Conservation (phyloP, 2,888 invertebrate species). For the Buathra laborator region DNA sequence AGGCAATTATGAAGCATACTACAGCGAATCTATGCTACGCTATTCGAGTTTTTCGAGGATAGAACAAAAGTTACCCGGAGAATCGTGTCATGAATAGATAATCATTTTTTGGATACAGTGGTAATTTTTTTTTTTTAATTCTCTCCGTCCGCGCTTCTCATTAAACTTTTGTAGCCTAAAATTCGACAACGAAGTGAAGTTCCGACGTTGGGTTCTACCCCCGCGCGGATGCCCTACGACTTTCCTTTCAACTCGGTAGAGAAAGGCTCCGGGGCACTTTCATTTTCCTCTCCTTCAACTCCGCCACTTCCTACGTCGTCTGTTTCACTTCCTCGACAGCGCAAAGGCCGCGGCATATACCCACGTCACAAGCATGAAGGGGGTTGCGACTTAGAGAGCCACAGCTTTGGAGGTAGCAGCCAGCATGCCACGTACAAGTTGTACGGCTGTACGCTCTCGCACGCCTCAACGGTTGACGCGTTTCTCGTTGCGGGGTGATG, state of each 20-base stretch:
- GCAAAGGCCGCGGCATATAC: conserved; percentile 27
- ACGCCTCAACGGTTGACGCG: conserved; percentile 46
- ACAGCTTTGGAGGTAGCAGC: conserved; percentile 13
- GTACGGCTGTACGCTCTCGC: conserved; percentile 39
- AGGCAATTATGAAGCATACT: too few relatives aligned
- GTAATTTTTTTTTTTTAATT: not conserved
- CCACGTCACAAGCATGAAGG: conserved; percentile 61
- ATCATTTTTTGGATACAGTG: too few relatives aligned
- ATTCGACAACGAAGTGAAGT: conserved; percentile 34
- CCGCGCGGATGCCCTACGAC: not conserved
- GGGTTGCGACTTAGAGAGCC: conserved; percentile 38
- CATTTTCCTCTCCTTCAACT: conserved; percentile 66
- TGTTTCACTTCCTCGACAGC: conserved; percentile 40
- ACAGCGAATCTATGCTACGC: too few relatives aligned
- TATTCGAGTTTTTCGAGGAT: too few relatives aligned
- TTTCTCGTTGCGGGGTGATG: conserved; percentile 52
- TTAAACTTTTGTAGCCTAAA: conserved; percentile 26
- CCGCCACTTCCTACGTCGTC: conserved; percentile 28
- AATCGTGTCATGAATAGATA: too few relatives aligned
- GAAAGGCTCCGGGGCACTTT: conserved; percentile 67
- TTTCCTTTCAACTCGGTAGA: conserved; percentile 4
- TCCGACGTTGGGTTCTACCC: not conserved
- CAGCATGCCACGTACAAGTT: conserved; percentile 43
- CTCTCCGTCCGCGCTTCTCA: conserved; percentile 17
- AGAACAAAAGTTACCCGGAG: too few relatives aligned